Base-by-base conservation (phyloP, 2,888 invertebrate species). In the Osmoderma eremita region DNA sequence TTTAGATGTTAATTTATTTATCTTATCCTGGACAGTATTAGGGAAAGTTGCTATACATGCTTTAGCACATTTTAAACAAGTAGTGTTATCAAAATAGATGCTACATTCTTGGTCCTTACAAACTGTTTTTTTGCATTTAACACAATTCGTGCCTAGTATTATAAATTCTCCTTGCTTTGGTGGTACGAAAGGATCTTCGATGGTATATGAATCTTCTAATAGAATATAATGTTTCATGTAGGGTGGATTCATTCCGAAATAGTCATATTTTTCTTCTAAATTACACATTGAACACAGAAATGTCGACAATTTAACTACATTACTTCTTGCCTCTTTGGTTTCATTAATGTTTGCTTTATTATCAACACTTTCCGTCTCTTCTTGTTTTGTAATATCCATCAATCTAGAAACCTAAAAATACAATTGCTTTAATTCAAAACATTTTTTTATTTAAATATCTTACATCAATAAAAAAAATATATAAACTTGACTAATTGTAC, bases 171-270 rank as follows among this genome's bases (percentile, higher is more conserved):
- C 88, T 78, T 87, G 89, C 64, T 88, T 88, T 4, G 90, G 88
- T 1, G 90, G 87, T 75, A 88, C 87, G 78, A 95, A 95, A 0
- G 95, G 95, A 82, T 95, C 95, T 76, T 91, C 91, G 87, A 93
- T 91, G 0, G 94, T 81, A 80, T 91, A 96, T 69, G 88, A 89
- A 36, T 92, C 87, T 78, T 93, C 93, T 72, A 86, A 83, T 64
- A 94, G 87, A 38, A 83, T 80, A 41, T 92, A 83, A 66, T 88
- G 86, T 71, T 88, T 87, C 1, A 89, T 87, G 79, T 93, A 94
- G 2, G 91, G 90, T 20, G 94, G 93, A 69, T 86, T 85, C 12
- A 81, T 84, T 18, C 95, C 95, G 80, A 88, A 91, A 77, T 91
- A 95, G 73, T 93, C 88, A 65, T 88, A 91, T 71, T 86, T 86